Percentiles rank a stretch among this genome's conserved stretches.
These are phyloP conservation scores for Himalopsyche phryganea DNA, from an alignment of 1,140 invertebrate genomes.

Conservation along the genomic window DNA sequence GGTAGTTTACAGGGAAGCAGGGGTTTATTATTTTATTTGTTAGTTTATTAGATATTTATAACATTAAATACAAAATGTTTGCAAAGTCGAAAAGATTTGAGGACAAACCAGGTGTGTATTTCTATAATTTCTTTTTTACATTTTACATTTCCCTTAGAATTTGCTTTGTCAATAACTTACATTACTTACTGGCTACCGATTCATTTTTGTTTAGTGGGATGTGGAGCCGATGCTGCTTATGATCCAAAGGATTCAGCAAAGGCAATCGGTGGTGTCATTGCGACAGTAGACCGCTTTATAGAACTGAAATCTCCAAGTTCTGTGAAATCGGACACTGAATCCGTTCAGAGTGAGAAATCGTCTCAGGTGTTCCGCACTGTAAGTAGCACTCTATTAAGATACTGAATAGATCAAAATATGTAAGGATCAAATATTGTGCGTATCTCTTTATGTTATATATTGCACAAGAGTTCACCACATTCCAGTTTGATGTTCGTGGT, in stretches of 20 bases:
- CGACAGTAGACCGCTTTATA: conserved; percentile 19
- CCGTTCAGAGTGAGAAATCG: conserved; percentile 26
- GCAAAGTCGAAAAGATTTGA: conserved; percentile 25
- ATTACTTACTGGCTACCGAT: background rate
- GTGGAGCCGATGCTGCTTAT: conserved; percentile 29
- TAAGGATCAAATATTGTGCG: too few relatives aligned
- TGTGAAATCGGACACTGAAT: conserved; percentile 24
- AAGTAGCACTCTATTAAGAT: too few relatives aligned
- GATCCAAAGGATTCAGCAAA: conserved; percentile 15
- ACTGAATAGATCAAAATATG: too few relatives aligned
- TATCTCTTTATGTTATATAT: too few relatives aligned
- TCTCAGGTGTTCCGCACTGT: conserved; percentile 24
- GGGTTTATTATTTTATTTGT: background rate
- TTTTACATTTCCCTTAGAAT: background rate
- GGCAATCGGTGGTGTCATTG: conserved; percentile 24
- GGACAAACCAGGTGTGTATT: conserved; percentile 18
- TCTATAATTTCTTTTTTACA: background rate
- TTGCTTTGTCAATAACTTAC: background rate
- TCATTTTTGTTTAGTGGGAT: conserved; percentile 22
- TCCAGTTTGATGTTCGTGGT: too few relatives aligned
- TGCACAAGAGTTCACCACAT: too few relatives aligned
- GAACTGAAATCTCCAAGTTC: conserved; percentile 6
- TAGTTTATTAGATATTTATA: background rate
- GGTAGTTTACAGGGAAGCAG: background rate
- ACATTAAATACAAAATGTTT: conserved; percentile 19